These are phyloP conservation scores for Ennomos quercinarius DNA, from an alignment of 2,888 invertebrate species.

Conservation along the genomic window DNA sequence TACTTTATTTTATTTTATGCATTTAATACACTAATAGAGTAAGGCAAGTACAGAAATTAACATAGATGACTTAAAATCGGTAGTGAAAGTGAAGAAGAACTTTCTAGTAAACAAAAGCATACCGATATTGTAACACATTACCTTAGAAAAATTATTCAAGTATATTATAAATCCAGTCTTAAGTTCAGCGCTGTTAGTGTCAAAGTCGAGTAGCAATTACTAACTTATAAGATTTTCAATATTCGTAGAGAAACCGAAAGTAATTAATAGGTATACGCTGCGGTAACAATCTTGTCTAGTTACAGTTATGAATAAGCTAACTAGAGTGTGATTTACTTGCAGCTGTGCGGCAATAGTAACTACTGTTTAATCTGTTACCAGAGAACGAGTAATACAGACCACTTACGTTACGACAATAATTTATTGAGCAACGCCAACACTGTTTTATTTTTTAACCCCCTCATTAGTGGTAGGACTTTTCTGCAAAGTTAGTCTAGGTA, in stretches of 20 bases:
- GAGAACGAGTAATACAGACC: too few relatives aligned
- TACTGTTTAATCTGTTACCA: too few relatives aligned
- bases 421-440: too few relatives aligned
- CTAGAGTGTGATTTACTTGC: conserved; percentile 1
- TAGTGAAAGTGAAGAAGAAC: conserved; percentile 52
- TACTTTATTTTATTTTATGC: too few relatives aligned
- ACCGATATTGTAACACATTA: conserved; percentile 9
- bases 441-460: too few relatives aligned
- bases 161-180: neutral
- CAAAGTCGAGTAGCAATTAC: neutral
- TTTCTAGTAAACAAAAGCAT: conserved; percentile 49
- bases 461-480: too few relatives aligned
- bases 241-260: conserved; percentile 9
- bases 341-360: neutral
- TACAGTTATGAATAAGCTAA: conserved; percentile 4
- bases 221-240: conserved; percentile 4
- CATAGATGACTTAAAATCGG: conserved; percentile 4
- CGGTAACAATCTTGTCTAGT: neutral
- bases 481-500: too few relatives aligned
- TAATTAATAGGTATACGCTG: conserved; percentile 10
- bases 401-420: too few relatives aligned
- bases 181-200: neutral
- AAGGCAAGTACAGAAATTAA: too few relatives aligned
- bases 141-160: neutral
- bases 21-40: too few relatives aligned